phyloP scores from a whole-genome alignment of 2,888 invertebrate genomes.

The Tenthredo scrophulariae region DNA sequence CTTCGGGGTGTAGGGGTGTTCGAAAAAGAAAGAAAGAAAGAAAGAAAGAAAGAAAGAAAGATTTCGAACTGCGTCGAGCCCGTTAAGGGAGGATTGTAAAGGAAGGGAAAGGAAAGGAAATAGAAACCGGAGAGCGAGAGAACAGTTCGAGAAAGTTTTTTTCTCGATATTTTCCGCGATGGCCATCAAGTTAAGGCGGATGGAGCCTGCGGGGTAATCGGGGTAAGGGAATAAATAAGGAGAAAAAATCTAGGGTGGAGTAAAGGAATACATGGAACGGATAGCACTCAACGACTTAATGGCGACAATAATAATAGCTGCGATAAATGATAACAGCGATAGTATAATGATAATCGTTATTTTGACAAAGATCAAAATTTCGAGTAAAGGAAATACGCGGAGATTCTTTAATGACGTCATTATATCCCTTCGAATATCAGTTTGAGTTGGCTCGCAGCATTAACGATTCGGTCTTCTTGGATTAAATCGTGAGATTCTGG shows the following conservation, averaged over 20 bases:
- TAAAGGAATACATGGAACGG: neutral
- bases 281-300: conserved; percentile 16
- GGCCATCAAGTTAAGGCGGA: conserved; percentile 23
- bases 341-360: neutral
- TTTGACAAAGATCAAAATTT: neutral
- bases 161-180: conserved; percentile 12
- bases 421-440: conserved; percentile 22
- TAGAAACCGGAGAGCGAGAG: neutral
- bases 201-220: neutral
- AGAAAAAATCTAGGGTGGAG: neutral
- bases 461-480: neutral
- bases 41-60: neutral
- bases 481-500: neutral
- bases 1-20: neutral
- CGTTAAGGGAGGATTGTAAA: neutral
- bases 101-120: neutral
- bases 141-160: conserved; percentile 15
- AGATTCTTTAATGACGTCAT: conserved; percentile 30
- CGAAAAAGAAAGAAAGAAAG: neutral
- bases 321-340: neutral
- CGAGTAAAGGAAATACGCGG: neutral
- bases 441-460: neutral
- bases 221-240: neutral
- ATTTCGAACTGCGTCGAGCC: conserved; percentile 1
- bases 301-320: conserved; percentile 6